Conservation (phyloP, 2,797 vertebrate genomes). For the Sarcophilus harrisii region DNA sequence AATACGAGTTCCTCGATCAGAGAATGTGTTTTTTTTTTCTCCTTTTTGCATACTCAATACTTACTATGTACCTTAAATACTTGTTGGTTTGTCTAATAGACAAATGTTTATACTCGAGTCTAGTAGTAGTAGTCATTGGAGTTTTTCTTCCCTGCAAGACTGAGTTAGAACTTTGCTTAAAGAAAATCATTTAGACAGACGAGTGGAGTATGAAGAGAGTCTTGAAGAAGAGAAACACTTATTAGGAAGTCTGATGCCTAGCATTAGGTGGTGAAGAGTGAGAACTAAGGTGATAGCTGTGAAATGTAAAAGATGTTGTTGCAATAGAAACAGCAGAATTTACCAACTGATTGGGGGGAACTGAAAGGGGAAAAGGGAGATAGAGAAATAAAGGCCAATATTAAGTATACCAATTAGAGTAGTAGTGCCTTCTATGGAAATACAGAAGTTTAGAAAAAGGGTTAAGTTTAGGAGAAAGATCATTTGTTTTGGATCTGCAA, state of each 20-base stretch:
- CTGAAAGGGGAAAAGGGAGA: neutral
- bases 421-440: neutral
- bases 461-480: neutral
- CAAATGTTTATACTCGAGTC: neutral
- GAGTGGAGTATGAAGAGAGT: neutral
- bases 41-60: neutral
- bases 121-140: neutral
- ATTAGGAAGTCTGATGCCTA: neutral
- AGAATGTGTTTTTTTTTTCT: neutral
- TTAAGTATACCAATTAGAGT: neutral
- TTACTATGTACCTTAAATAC: neutral
- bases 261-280: neutral
- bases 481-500: neutral
- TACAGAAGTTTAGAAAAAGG: neutral
- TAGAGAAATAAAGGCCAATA: neutral
- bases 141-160: neutral
- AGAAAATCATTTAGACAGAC: neutral
- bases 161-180: neutral
- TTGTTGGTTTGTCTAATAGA: neutral
- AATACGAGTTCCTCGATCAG: neutral
- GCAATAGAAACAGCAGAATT: neutral
- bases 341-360: neutral
- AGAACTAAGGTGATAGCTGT: neutral
- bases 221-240: neutral
- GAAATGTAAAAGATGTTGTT: neutral